Conservation (phyloP, 2,113 vertebrate species). For the Etheostoma cragini region DNA sequence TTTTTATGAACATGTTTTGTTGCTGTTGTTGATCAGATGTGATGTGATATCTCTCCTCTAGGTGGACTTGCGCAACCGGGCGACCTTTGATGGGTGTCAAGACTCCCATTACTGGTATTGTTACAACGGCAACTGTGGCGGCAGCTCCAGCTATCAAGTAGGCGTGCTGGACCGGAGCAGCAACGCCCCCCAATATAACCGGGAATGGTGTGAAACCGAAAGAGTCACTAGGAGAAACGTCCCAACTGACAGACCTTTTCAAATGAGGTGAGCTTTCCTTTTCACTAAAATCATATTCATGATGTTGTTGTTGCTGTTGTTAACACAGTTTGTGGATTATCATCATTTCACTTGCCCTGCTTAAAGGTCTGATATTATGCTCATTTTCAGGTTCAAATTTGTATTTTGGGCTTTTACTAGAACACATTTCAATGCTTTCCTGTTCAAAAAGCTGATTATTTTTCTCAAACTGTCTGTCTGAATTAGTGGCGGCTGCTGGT, state of each 20-base stretch:
- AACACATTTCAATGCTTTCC: too few relatives aligned
- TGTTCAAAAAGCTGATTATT: too few relatives aligned
- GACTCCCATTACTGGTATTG: background rate
- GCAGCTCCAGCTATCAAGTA: rapidly evolving
- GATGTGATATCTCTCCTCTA: conserved; percentile 24
- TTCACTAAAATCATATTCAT: background rate
- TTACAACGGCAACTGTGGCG: conserved; percentile 47
- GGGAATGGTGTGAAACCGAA: conserved; percentile 74
- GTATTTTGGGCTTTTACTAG: too few relatives aligned
- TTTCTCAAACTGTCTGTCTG: too few relatives aligned
- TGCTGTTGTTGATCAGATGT: too few relatives aligned
- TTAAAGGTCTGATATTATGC: too few relatives aligned
- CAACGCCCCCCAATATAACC: background rate
- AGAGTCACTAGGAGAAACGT: conserved; percentile 47
- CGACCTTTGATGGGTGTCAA: conserved; percentile 26
- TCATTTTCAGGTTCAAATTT: too few relatives aligned
- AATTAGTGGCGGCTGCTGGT: too few relatives aligned
- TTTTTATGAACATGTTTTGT: too few relatives aligned
- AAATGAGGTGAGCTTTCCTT: conserved; percentile 52
- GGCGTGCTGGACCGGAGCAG: conserved; percentile 40
- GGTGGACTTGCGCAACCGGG: conserved; percentile 66
- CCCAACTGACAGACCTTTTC: conserved; percentile 68
- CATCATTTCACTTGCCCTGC: background rate
- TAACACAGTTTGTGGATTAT: background rate
- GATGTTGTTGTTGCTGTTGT: background rate